Evolutionary conservation across 1,140 invertebrate species (phyloP), one percentile per base, ranked within the genome.

Genomic region (Thalassaphorura encarpata): DNA sequence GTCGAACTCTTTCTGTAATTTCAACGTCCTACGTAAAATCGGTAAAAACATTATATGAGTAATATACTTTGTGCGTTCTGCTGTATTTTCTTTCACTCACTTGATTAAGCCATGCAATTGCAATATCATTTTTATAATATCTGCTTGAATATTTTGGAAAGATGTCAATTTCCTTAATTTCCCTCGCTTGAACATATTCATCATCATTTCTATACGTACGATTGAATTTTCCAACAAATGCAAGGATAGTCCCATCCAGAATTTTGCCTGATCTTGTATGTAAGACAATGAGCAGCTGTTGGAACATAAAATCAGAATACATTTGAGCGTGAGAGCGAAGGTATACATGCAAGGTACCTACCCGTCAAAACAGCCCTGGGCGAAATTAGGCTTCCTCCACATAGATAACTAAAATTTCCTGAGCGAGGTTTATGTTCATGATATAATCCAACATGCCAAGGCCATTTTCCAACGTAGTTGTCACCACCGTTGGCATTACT

Each of bases 371-470:
- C 33, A 19, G 33, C 29, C 15, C 46, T 58, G 19, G 19, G 8
- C 8, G 51, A 53, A 19, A 58, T 41, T 13, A 58, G 23, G 2
- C 16, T 52, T 1, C 42, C 56, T 13, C 42, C 56, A 19, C 56
- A 58, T 31, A 27, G 48, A 27, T 49, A 58, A 3, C 39, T 50
- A 27, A 29, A 58, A 6, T 53, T 53, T 29, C 50, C 50, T 0
- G 50, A 53, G 23, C 45, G 41, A 8, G 56, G 56, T n/a, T 49
- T 49, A 29, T 53, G 36, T 48, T 58, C 26, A 23, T 52, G 31
- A 26, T 58, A 58, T 3, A 58, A 33, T n/a, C 19, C 55, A 27
- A 29, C 50, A 28, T 52, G 50, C 56, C 56, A 58, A 0, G 56
- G 56, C 50, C 51, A 58, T 36, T 53, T 52, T 21, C 56, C 56